Percentiles rank a stretch among this genome's conserved stretches.
Conservation (phyloP, 2,113 vertebrate genomes). For the Reinhardtius hippoglossoides region DNA sequence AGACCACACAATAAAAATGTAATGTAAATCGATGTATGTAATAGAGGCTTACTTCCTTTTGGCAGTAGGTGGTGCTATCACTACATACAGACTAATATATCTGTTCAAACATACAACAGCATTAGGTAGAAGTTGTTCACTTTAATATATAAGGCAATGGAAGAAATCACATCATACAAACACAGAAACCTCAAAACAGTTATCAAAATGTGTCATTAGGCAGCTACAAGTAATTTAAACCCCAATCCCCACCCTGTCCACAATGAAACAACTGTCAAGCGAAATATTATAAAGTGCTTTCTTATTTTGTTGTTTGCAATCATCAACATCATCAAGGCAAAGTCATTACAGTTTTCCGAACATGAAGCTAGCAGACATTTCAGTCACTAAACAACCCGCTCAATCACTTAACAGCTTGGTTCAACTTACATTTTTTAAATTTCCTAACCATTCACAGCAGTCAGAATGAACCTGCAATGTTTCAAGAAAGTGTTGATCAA, state of each 20-base stretch:
- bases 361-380: slow-evolving; percentile 25
- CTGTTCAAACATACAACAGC: neutral
- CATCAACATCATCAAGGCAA: slow-evolving; percentile 50
- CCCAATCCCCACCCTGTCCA: neutral
- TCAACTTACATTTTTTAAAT: neutral
- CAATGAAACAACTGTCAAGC: slow-evolving; percentile 37
- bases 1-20: too few relatives aligned
- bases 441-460: slow-evolving; percentile 11
- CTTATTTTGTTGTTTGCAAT: slow-evolving; percentile 30
- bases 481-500: slow-evolving; percentile 41
- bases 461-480: slow-evolving; percentile 10
- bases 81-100: too few relatives aligned
- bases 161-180: slow-evolving; percentile 67
- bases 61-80: too few relatives aligned
- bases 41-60: too few relatives aligned
- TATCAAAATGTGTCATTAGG: slow-evolving; percentile 52
- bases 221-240: slow-evolving; percentile 33
- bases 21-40: too few relatives aligned
- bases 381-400: slow-evolving; percentile 53
- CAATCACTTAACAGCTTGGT: slow-evolving; percentile 10
- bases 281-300: slow-evolving; percentile 73
- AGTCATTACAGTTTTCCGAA: slow-evolving; percentile 21
- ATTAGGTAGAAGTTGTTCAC: slow-evolving; percentile 33
- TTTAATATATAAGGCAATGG: slow-evolving; percentile 72
- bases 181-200: slow-evolving; percentile 54